Percentiles rank a stretch among this genome's conserved stretches.
Evolutionary conservation across 2,113 vertebrate genomes (phyloP).

Genomic region (Daboia siamensis): DNA sequence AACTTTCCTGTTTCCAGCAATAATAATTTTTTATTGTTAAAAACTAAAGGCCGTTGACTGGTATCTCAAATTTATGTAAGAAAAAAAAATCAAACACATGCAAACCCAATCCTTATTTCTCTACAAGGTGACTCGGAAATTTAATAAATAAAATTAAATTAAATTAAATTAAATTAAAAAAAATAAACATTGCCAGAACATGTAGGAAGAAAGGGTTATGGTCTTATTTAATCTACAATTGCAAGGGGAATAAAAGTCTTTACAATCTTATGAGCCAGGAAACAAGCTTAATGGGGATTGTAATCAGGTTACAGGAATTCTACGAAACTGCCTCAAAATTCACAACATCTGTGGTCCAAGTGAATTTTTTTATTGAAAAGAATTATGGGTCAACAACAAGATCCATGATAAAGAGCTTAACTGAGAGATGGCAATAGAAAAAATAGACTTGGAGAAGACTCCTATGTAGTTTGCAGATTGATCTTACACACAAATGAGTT

Average conservation of each 20-base stretch:
- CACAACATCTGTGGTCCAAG: not conserved
- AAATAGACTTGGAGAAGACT: not conserved
- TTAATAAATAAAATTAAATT: too few species aligned
- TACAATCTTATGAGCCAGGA: not conserved
- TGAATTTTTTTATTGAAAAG: not conserved
- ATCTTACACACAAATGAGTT: not conserved
- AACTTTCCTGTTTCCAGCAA: not conserved
- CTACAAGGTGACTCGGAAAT: not conserved
- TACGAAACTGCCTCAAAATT: not conserved
- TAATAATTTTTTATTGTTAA: not conserved
- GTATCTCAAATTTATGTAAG: slow-evolving; percentile 22
- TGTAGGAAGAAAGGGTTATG: not conserved
- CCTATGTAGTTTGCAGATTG: not conserved
- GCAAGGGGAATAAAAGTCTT: not conserved
- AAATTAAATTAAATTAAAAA: too few species aligned
- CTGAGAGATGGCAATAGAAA: not conserved
- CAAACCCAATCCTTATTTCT: slow-evolving; percentile 24
- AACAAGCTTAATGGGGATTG: not conserved
- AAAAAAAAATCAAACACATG: slow-evolving; percentile 35
- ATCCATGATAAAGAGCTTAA: not conserved
- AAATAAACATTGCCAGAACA: not conserved
- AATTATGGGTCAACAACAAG: not conserved
- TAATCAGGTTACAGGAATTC: not conserved
- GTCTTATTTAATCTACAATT: not conserved
- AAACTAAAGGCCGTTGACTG: not conserved